These are phyloP conservation scores for Neodiprion virginianus DNA, from an alignment of 1,140 invertebrate genomes.

Conservation along the genomic window DNA sequence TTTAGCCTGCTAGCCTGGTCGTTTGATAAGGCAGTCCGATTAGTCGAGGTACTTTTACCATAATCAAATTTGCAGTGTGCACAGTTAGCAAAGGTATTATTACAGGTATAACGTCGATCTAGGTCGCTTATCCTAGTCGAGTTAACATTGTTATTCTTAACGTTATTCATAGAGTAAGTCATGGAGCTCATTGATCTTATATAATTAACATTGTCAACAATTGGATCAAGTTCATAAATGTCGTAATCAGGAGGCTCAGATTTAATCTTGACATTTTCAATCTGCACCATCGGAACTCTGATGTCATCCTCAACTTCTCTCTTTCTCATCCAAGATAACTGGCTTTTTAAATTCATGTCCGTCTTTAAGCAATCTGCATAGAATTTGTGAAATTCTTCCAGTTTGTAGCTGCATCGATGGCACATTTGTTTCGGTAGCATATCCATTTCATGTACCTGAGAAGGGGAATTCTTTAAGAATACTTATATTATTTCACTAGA, in stretches of 20 bases:
- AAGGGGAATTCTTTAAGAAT: not conserved
- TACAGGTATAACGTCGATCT: constrained; percentile 25
- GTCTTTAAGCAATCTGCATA: constrained; percentile 52
- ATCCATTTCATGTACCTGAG: constrained; percentile 57
- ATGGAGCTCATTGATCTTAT: constrained; percentile 32
- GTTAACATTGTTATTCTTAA: not conserved
- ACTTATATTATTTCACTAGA: not conserved
- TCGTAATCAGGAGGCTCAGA: constrained; percentile 45
- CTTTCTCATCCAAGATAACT: constrained; percentile 55
- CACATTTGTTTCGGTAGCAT: constrained; percentile 58
- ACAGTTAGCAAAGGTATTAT: constrained; percentile 23
- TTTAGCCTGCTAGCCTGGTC: not conserved
- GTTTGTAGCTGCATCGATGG: constrained; percentile 54
- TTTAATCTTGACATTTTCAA: constrained; percentile 52
- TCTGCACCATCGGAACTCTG: constrained; percentile 52
- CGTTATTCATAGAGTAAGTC: not conserved
- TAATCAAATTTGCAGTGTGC: constrained; percentile 38
- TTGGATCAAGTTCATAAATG: constrained; percentile 29
- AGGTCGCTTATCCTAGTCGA: constrained; percentile 21
- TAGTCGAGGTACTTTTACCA: constrained; percentile 26
- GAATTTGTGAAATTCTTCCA: constrained; percentile 56
- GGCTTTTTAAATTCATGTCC: constrained; percentile 48
- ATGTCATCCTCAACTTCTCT: constrained; percentile 29
- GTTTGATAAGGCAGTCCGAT: not conserved
- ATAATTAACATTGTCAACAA: constrained; percentile 30